Evolutionary conservation across 2,888 invertebrate genomes (phyloP), one percentile per base, ranked within the genome.

Genomic region (Nasonia oneida): DNA sequence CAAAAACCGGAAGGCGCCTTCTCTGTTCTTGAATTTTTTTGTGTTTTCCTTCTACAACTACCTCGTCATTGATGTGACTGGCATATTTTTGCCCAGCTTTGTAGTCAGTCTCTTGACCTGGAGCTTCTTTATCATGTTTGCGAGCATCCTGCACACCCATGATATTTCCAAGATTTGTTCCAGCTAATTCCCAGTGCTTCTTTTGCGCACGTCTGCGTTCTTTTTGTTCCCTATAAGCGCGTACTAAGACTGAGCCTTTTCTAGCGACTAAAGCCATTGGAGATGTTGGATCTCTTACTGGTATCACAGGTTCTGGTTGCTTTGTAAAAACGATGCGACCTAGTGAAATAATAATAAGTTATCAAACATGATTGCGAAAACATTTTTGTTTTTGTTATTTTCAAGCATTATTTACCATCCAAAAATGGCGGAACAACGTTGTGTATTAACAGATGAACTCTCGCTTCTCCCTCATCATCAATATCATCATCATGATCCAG

Each of bases 391-490:
- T 70, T n/a, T 1, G 29, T 29, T 29, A 5, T 23, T n/a, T 33
- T 4, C 18, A 76, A 74, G 18, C 73, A 39, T 61, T 42, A 37
- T 67, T 77, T 89, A 91, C 99, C 99, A 93, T 99, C 99, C 3
- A 99, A 95, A 94, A 99, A 99, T 0, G 99, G 99, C 0, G 99
- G 99, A 10, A 99, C 98, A 85, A 99, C 98, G 92, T 99, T 99
- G 93, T 99, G 99, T 0, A 99, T 99, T 10, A 99, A 94, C 29
- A 99, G 94, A 94, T 99, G 99, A 0, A 99, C 99, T 71, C 99
- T 94, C 87, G 98, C 98, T 85, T 98, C 97, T 73, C 96, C 97
- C 93, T 99, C 98, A 94, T 99, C 99, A 90, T 99, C 99, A 92
- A 98, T 97, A 92, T 99, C 99, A 90, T 98, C 98, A 92, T 97